phyloP scores from a whole-genome alignment of 2,797 vertebrate genomes.

The Melanotaenia maccullochi region DNA sequence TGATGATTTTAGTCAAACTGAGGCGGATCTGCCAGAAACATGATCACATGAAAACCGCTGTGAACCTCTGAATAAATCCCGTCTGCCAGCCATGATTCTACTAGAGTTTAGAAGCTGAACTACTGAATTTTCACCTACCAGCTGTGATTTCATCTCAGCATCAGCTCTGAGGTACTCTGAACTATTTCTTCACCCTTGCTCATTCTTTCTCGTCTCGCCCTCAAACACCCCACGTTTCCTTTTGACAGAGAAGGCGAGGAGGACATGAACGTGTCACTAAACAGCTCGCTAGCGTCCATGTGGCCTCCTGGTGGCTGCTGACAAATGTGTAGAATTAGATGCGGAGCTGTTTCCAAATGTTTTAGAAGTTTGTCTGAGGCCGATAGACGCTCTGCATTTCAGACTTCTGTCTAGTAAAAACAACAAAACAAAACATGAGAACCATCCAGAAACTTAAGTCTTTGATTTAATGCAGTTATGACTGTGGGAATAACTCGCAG shows the following conservation, averaged over 20 bases:
- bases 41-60: not conserved
- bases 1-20: not conserved
- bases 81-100: not conserved
- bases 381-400: slow-evolving; percentile 13
- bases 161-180: not conserved
- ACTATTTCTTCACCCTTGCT: not conserved
- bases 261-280: not conserved
- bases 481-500: not conserved
- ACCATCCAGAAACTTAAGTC: not conserved
- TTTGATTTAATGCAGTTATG: slow-evolving; percentile 24
- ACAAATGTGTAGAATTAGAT: not conserved
- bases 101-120: not conserved
- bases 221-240: not conserved
- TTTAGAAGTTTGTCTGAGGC: slow-evolving; percentile 9
- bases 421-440: not conserved
- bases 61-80: not conserved
- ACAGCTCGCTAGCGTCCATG: not conserved
- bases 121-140: not conserved
- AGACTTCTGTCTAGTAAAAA: not conserved
- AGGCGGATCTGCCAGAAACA: not conserved
- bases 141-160: not conserved
- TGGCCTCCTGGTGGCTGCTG: slow-evolving; percentile 2
- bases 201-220: not conserved
- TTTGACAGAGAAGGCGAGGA: not conserved
- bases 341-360: not conserved